phyloP scores from a whole-genome alignment of 2,888 invertebrate species.

The Junonia oenone region DNA sequence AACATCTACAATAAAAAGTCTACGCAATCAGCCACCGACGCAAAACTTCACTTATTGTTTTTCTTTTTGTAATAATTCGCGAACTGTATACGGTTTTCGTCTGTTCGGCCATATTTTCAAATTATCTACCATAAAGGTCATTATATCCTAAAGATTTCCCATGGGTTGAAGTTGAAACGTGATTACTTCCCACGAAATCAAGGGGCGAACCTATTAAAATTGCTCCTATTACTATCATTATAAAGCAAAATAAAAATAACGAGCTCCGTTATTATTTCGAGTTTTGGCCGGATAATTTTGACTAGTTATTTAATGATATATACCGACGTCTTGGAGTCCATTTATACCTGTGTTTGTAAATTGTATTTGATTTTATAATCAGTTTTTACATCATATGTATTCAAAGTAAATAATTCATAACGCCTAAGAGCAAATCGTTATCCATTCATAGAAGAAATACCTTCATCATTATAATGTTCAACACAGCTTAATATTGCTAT shows the following conservation, averaged over 20 bases:
- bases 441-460: background rate
- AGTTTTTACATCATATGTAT: background rate
- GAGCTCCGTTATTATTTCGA: constrained; percentile 55
- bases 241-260: constrained; percentile 62
- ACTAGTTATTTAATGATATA: constrained; percentile 37
- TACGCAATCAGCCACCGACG: background rate
- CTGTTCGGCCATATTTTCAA: background rate
- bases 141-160: constrained; percentile 28
- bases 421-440: background rate
- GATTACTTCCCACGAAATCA: constrained; percentile 57
- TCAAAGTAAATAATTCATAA: background rate
- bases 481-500: background rate
- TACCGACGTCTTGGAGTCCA: constrained; percentile 8
- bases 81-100: background rate
- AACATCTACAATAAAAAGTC: constrained; percentile 4
- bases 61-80: background rate
- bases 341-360: constrained; percentile 5
- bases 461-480: background rate
- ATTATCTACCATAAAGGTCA: background rate
- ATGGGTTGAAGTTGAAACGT: constrained; percentile 35
- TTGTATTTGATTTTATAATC: constrained; percentile 7
- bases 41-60: background rate
- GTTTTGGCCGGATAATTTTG: constrained; percentile 58
- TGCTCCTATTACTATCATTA: constrained; percentile 63
- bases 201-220: constrained; percentile 55